A percentile compares a stretch with the other conserved stretches of the same genome.
phyloP scores from a whole-genome alignment of 2,797 vertebrate species.

The Urocyon cinereoargenteus region DNA sequence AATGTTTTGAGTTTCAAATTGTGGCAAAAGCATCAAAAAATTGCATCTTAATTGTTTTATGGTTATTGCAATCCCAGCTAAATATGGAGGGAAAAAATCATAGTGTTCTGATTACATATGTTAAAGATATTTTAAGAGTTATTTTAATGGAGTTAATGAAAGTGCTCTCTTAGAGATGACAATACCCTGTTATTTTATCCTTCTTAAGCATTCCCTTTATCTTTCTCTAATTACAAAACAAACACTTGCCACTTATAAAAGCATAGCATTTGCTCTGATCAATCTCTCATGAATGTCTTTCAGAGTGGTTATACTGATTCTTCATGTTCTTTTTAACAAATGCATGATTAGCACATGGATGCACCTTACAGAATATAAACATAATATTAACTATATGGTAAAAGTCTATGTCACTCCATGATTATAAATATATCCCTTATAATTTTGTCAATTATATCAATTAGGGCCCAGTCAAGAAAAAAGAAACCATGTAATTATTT shows the following conservation, averaged over 20 bases:
- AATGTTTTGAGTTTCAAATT: constrained; percentile 33
- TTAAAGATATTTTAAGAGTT: constrained; percentile 55
- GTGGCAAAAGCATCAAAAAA: constrained; percentile 25
- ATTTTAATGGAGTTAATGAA: constrained; percentile 40
- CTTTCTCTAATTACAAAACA: constrained; percentile 51
- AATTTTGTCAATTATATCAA: background rate
- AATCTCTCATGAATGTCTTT: background rate
- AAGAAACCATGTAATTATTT: constrained; percentile 19
- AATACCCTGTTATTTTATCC: background rate
- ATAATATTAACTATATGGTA: background rate
- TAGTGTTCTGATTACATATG: background rate
- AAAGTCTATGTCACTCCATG: background rate
- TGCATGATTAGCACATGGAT: background rate
- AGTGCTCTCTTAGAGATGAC: background rate
- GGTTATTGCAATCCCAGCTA: constrained; percentile 9
- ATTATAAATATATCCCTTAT: background rate
- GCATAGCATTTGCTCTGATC: constrained; percentile 1
- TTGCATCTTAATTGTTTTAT: constrained; percentile 45
- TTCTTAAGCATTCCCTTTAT: background rate
- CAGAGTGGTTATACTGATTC: background rate
- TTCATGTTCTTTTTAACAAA: background rate
- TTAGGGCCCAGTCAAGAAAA: constrained; percentile 7
- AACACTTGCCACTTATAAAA: constrained; percentile 15
- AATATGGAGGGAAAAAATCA: background rate
- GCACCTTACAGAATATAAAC: background rate